phyloP scores from a whole-genome alignment of 2,113 vertebrate genomes.

The Chionomys nivalis region DNA sequence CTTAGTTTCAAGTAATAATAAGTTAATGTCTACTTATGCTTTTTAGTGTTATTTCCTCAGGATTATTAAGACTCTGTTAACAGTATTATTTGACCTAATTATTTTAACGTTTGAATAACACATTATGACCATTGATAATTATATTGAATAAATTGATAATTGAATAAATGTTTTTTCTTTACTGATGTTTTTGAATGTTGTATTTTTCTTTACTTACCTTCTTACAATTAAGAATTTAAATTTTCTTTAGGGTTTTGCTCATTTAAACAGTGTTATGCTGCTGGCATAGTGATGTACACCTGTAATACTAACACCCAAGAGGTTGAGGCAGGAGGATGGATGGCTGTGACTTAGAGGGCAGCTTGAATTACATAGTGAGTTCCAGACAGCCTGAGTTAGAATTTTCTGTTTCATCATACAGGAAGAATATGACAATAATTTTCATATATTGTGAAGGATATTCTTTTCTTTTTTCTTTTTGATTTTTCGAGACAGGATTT shows the following conservation, averaged over 20 bases:
- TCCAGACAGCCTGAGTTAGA: not conserved
- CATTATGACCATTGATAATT: not conserved
- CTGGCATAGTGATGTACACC: not conserved
- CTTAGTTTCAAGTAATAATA: conserved; percentile 28
- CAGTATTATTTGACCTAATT: conserved; percentile 19
- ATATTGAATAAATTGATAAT: not conserved
- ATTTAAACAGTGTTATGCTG: conserved; percentile 6
- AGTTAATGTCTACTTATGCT: not conserved
- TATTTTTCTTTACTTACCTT: not conserved
- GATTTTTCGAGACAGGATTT: no score
- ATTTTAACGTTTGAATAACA: conserved; percentile 21
- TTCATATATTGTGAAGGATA: not conserved
- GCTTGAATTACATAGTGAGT: not conserved
- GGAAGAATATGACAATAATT: not conserved
- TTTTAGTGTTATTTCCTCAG: not conserved
- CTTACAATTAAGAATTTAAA: not conserved
- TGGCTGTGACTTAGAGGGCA: not conserved
- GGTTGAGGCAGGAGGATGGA: not conserved
- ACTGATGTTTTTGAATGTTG: not conserved
- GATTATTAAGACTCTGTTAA: not conserved
- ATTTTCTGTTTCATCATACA: conserved; percentile 27
- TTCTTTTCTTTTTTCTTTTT: not conserved
- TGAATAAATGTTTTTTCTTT: not conserved
- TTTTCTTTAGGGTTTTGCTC: conserved; percentile 49
- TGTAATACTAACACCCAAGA: not conserved